Base-by-base conservation (phyloP, 2,113 vertebrate genomes). In the Porphyrio hochstetteri region DNA sequence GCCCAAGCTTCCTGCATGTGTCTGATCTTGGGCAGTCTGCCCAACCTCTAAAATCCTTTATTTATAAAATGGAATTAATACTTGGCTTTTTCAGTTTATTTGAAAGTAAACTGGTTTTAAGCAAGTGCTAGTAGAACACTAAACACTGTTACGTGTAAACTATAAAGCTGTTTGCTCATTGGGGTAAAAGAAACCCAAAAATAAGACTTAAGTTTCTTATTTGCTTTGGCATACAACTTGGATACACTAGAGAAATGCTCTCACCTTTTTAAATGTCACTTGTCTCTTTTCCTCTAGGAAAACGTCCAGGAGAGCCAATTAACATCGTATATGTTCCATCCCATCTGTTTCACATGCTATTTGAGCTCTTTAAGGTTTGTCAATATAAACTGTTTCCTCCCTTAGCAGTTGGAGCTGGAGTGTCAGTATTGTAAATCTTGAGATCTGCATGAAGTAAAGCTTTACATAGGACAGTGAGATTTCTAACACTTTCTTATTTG, bases 321-420 rank as follows among this genome's bases (percentile, higher is more conserved):
- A 98, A 97, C 92, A 99, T 99, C 1, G 99, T 99, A 3, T 99
- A 99, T 6, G 99, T 99, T 71, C 99, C 99, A 17, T 99, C 99
- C 46, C 99, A 99, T 85, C 99, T 99, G 46, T 99, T 99, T 94
- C 99, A 99, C 70, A 99, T 99, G 99, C 98, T 99, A 72, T 99
- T 99, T 97, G 99, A 99, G 96, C 99, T 99, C 33, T 99, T 99
- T 94, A 99, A 99, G 99, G 99, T 99, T 98, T 33, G 93, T 85
- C 35, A 28, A 1, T 74, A 57, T n/a, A 36, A 61, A 25, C 16
- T 57, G 5, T 67, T 89, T 63, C 27, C 55, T 90, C 75, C 28
- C 3, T 20, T 64, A 74, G 9, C 50, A 46, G 33, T 65, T 33
- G 40, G 29, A 92, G 52, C 36, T 75, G 50, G 23, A 90, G 60